These are phyloP conservation scores for Alligator sinensis DNA, from an alignment of 2,113 vertebrate genomes.

Conservation along the genomic window DNA sequence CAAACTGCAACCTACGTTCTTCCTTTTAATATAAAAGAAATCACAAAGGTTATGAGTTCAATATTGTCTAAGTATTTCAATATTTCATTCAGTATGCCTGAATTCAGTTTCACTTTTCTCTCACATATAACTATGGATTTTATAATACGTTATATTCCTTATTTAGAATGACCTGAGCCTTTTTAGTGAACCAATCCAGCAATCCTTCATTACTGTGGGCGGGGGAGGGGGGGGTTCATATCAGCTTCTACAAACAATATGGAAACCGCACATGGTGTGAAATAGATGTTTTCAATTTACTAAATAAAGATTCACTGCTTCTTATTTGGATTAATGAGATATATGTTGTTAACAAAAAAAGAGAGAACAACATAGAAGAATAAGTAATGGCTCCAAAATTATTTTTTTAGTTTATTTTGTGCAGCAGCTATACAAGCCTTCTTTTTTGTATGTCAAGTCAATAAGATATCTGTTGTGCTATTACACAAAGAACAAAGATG, in stretches of 20 bases:
- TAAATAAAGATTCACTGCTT: conserved; percentile 37
- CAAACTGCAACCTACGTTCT: neutral
- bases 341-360: conserved; percentile 17
- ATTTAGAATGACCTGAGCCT: neutral
- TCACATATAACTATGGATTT: neutral
- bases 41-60: neutral
- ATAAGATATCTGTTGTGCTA: conserved; percentile 88
- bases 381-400: conserved; percentile 65
- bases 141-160: neutral
- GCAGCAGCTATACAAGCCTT: conserved; percentile 70
- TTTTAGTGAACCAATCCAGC: neutral
- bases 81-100: neutral
- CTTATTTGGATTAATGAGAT: conserved; percentile 39
- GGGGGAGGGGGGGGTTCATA: neutral
- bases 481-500: conserved; percentile 92
- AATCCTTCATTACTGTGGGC: neutral
- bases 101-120: neutral
- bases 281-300: conserved; percentile 44
- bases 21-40: conserved; percentile 6
- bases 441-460: conserved; percentile 75
- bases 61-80: neutral
- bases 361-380: conserved; percentile 46
- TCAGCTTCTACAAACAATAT: conserved; percentile 11
- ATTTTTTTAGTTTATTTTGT: conserved; percentile 82
- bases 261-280: neutral